Conservation (phyloP, 2,113 vertebrate species). For the Myotis yumanensis region DNA sequence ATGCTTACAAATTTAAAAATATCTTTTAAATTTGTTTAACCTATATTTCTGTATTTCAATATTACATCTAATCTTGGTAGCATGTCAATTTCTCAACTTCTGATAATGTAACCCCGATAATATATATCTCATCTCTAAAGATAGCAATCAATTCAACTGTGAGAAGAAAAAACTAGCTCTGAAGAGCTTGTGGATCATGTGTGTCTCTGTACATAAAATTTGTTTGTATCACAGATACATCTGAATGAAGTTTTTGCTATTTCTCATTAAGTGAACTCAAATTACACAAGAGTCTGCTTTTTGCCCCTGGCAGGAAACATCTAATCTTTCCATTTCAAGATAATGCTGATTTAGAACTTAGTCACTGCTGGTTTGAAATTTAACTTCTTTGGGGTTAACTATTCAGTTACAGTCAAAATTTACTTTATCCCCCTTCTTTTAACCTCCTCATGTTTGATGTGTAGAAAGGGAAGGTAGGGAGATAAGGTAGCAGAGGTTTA, state of each 20-base stretch:
- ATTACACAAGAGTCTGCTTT: neutral
- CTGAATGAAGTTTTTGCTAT: neutral
- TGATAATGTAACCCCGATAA: neutral
- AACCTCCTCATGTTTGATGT: neutral
- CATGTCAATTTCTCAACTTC: constrained; percentile 8
- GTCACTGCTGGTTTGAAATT: neutral
- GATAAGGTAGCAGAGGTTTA: neutral
- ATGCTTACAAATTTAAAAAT: neutral
- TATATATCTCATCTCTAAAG: neutral
- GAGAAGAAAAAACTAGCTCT: neutral
- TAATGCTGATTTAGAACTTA: neutral
- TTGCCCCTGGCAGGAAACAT: neutral
- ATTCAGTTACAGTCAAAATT: neutral
- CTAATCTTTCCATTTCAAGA: neutral
- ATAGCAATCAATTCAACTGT: neutral
- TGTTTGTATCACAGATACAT: neutral
- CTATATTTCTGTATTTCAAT: neutral
- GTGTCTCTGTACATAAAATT: neutral
- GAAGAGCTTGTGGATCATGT: neutral
- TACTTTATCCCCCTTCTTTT: neutral
- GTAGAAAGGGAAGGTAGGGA: neutral
- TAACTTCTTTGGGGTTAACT: neutral
- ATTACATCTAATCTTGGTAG: neutral
- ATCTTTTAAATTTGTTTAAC: neutral
- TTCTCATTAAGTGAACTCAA: neutral